Evolutionary conservation across 2,797 vertebrate genomes (phyloP).

Genomic region (Tapirus indicus): DNA sequence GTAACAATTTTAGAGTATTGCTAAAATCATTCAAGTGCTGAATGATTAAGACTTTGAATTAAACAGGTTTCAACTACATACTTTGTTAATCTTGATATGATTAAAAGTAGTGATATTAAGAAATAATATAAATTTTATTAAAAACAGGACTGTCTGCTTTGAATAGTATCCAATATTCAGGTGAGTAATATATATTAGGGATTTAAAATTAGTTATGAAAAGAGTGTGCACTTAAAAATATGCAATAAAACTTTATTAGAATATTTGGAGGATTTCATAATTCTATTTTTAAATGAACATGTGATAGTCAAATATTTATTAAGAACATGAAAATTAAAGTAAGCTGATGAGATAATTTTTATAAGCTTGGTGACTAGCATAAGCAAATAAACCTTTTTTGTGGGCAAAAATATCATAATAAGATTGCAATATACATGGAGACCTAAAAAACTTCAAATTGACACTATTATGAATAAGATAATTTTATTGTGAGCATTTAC

Average conservation of each 20-base stretch:
- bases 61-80: neutral
- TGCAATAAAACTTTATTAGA: neutral
- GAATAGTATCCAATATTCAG: neutral
- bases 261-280: neutral
- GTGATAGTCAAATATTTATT: neutral
- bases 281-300: neutral
- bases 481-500: neutral
- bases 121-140: neutral
- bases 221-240: neutral
- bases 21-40: neutral
- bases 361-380: neutral
- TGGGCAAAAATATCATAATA: neutral
- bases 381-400: neutral
- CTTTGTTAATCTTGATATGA: neutral
- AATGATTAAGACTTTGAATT: slow-evolving; percentile 15
- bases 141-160: neutral
- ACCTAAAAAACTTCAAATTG: neutral
- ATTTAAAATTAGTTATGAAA: slow-evolving; percentile 20
- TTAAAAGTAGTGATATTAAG: neutral
- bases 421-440: neutral
- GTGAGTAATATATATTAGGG: neutral
- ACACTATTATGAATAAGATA: neutral
- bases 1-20: neutral
- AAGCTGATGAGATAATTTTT: neutral
- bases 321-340: neutral